Evolutionary conservation across 2,113 vertebrate genomes (phyloP).

Genomic region (Benitochromis conjunctus): DNA sequence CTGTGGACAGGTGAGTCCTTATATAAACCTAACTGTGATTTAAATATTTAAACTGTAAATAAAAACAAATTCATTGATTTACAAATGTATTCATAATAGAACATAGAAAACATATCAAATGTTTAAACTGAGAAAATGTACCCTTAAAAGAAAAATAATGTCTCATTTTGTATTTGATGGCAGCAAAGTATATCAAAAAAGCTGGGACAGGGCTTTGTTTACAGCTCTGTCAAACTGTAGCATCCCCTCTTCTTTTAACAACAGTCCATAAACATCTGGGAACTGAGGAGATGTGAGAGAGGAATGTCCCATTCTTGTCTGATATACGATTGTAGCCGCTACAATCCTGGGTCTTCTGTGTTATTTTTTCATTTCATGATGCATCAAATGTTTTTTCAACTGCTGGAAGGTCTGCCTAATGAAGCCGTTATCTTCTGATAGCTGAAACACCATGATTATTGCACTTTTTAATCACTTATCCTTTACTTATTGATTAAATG

Average conservation of each 20-base stretch:
- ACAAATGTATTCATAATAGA: not conserved
- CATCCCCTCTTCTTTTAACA: not conserved
- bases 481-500: not conserved
- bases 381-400: not conserved
- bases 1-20: not conserved
- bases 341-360: not conserved
- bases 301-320: not conserved
- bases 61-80: not conserved
- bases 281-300: not conserved
- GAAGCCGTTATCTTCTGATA: not conserved
- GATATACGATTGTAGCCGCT: not conserved
- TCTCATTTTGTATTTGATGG: not conserved
- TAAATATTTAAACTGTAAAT: not conserved
- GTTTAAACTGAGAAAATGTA: not conserved
- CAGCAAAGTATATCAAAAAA: not conserved
- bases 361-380: not conserved
- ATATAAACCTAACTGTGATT: not conserved
- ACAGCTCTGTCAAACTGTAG: not conserved
- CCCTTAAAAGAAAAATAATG: not conserved
- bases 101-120: not conserved
- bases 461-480: not conserved
- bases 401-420: not conserved
- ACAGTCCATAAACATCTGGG: not conserved
- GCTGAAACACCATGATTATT: not conserved
- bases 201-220: not conserved